These are phyloP conservation scores for Limonius californicus DNA, from an alignment of 1,140 invertebrate species.

Conservation along the genomic window DNA sequence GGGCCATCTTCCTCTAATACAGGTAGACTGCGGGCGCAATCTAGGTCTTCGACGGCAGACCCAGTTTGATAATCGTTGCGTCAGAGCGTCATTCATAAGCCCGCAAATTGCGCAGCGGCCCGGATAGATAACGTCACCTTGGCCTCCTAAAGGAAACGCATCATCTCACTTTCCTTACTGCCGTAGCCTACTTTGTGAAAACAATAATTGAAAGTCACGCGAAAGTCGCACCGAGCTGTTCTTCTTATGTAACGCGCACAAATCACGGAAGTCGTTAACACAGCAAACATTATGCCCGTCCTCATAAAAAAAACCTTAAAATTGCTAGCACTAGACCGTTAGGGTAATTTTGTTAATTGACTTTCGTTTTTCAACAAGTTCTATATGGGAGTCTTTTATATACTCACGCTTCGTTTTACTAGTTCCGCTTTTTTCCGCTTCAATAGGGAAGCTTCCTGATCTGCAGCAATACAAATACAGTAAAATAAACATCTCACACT, in stretches of 20 bases:
- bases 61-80: slow-evolving; percentile 9
- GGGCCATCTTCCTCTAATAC: too few species aligned
- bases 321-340: too few species aligned
- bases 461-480: too few species aligned
- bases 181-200: not conserved
- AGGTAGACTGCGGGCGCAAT: not conserved
- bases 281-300: too few species aligned
- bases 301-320: too few species aligned
- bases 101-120: slow-evolving; percentile 3
- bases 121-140: not conserved
- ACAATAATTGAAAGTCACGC: slow-evolving; percentile 11
- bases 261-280: not conserved
- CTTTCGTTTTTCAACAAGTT: too few species aligned
- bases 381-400: too few species aligned
- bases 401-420: too few species aligned
- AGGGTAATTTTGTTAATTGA: too few species aligned
- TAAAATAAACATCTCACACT: too few species aligned
- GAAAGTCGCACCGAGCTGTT: not conserved
- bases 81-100: slow-evolving; percentile 5
- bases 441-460: too few species aligned
- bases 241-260: not conserved
- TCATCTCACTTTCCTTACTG: slow-evolving; percentile 9
- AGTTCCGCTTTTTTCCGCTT: too few species aligned
- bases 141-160: slow-evolving; percentile 5
- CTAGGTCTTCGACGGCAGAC: not conserved